These are phyloP conservation scores for Phalera bucephala DNA, from an alignment of 2,888 invertebrate species.

Conservation along the genomic window DNA sequence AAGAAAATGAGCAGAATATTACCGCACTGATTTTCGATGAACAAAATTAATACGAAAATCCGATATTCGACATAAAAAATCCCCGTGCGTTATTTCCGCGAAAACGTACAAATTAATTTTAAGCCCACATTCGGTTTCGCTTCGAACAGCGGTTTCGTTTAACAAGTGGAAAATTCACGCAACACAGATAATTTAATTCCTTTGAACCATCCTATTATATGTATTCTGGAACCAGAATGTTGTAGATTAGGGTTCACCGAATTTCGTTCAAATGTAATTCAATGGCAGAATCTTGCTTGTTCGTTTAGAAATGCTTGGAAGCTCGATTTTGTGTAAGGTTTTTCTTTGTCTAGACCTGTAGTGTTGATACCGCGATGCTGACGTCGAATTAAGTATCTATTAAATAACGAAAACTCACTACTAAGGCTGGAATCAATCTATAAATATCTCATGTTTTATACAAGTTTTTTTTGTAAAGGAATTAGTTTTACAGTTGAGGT, in stretches of 20 bases:
- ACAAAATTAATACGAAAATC: background rate
- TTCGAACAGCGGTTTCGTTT: too few species aligned
- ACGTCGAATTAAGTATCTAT: too few species aligned
- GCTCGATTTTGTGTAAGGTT: background rate
- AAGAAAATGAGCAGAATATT: too few species aligned
- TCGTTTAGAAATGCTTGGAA: conserved; percentile 17
- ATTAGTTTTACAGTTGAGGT: too few species aligned
- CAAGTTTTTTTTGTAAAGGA: too few species aligned
- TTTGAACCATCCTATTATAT: too few species aligned
- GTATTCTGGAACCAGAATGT: conserved; percentile 26
- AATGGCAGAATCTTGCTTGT: conserved; percentile 27
- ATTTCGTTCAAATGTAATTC: too few species aligned
- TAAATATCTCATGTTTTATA: conserved; percentile 5
- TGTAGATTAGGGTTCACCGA: too few species aligned
- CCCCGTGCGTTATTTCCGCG: conserved; percentile 12
- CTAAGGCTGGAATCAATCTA: conserved; percentile 9
- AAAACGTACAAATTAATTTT: conserved; percentile 41
- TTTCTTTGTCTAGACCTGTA: too few species aligned
- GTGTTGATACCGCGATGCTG: conserved; percentile 8
- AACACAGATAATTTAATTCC: conserved; percentile 52
- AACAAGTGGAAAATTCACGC: too few species aligned
- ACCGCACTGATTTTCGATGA: background rate
- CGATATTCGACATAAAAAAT: background rate
- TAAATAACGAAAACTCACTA: too few species aligned
- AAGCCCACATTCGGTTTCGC: conserved; percentile 56